Evolutionary conservation across 2,797 vertebrate genomes (phyloP).

Genomic region (Sebastes iracundus): DNA sequence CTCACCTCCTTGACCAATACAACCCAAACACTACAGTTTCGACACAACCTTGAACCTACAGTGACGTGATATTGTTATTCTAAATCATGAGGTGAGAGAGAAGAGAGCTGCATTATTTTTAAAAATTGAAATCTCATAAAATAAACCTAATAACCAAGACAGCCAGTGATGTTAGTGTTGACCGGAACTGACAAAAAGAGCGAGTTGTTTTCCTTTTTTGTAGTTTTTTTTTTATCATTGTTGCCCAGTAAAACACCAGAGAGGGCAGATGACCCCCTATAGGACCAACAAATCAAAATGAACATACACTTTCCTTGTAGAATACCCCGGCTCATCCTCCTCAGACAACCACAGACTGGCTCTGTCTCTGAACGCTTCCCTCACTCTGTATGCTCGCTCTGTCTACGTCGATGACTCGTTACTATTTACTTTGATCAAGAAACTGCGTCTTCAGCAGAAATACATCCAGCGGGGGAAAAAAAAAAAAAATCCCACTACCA

Average conservation of each 20-base stretch:
- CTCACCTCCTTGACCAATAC: background rate
- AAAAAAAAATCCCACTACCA: no score
- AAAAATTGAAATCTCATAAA: background rate
- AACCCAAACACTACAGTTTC: background rate
- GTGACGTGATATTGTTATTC: background rate
- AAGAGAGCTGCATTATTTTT: background rate
- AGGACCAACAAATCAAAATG: no score
- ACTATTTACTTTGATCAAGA: slow-evolving; percentile 32
- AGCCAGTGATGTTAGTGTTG: background rate
- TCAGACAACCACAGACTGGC: background rate
- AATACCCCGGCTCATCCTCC: background rate
- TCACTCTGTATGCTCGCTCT: background rate
- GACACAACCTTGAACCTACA: background rate
- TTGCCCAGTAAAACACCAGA: background rate
- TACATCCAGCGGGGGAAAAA: background rate
- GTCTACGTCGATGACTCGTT: background rate
- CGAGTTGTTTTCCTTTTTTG: background rate
- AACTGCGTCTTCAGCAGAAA: slow-evolving; percentile 45
- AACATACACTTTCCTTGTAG: background rate
- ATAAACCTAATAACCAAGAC: background rate
- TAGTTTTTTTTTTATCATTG: background rate
- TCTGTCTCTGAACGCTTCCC: background rate
- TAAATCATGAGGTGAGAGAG: background rate
- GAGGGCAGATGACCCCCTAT: no score
- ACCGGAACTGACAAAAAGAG: background rate